phyloP scores from a whole-genome alignment of 2,888 invertebrate genomes.

The Zelleria hepariella region DNA sequence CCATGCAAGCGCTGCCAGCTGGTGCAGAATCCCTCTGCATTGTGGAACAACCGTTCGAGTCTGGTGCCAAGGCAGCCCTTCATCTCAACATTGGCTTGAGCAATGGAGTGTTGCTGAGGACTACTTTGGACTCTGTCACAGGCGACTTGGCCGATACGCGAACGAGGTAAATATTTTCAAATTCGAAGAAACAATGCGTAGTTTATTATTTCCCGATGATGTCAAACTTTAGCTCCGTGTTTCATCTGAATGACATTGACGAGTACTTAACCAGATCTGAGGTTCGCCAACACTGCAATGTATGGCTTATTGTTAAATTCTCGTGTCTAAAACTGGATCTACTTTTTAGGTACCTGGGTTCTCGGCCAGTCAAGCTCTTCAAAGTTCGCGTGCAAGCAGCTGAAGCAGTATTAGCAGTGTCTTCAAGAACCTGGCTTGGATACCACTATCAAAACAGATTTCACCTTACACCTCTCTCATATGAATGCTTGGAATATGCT shows the following conservation, averaged over 20 bases:
- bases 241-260: constrained; percentile 74
- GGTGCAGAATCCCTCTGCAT: constrained; percentile 97
- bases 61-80: constrained; percentile 80
- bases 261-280: constrained; percentile 68
- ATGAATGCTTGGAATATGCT: constrained; percentile 97
- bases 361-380: constrained; percentile 95
- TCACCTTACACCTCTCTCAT: constrained; percentile 95
- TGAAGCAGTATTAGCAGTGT: constrained; percentile 98
- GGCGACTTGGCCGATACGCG: constrained; percentile 98
- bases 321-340: not conserved
- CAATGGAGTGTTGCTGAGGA: constrained; percentile 94
- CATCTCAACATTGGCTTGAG: constrained; percentile 98
- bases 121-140: constrained; percentile 94
- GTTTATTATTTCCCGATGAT: constrained; percentile 37
- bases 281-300: constrained; percentile 12
- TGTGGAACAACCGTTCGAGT: constrained; percentile 83
- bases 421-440: constrained; percentile 97
- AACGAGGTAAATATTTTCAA: constrained; percentile 74
- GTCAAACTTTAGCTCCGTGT: constrained; percentile 69
- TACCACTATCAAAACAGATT: constrained; percentile 98
- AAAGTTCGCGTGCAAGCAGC: constrained; percentile 95
- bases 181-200: not conserved
- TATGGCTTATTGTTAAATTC: too few relatives aligned
- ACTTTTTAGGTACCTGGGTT: constrained; percentile 83
- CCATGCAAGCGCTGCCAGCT: constrained; percentile 97